Base-by-base conservation (phyloP, 92 coral and sea anemone species). In the Parazoanthus darwini region DNA sequence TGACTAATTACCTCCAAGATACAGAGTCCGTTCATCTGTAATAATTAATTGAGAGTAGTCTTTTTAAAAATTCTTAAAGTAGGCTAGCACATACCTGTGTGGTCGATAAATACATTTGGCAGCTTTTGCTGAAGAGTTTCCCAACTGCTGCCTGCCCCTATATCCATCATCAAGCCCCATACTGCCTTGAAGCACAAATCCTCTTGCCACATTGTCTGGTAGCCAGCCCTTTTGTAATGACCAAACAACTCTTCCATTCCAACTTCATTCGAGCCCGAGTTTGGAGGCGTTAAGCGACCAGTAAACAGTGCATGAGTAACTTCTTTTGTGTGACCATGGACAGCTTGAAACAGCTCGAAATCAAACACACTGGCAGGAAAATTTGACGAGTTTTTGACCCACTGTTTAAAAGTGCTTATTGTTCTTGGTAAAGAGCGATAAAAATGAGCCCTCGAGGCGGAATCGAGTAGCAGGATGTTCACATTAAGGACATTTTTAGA, bases 381-480 rank as follows among this genome's bases (percentile, higher is more conserved):
- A 35, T 42, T 33, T 8, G 79, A 26, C 4, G 86, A 56, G 13
- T 16, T 80, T 22, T 20, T 74, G 6, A 86, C 88, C 86, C 91
- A 86, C 5, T 77, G 86, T 75, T 88, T 90, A 29, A 93, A 86
- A 29, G 77, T 70, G 29, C 88, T 74, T 79, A 92, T 90, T 37
- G 98, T 96, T 87, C 92, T 92, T 71, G 95, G 98, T 20, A 96
- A 81, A 5, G 98, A 96, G 73, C 98, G 96, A 58, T 92, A 96
- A 86, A 96, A 96, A 87, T 96, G 98, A 10, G 96, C 89, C 42
- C 98, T 88, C 16, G 98, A 88, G 13, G 93, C 90, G n/a, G 98
- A 96, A 66, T 96, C 98, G 37, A 96, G 78, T 2, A 96, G 89
- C 3, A 96, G 81, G 10, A 96, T 92, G 72, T 96, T 96, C 37